These are phyloP conservation scores for Fratercula arctica DNA, from an alignment of 2,797 vertebrate genomes.

Conservation along the genomic window DNA sequence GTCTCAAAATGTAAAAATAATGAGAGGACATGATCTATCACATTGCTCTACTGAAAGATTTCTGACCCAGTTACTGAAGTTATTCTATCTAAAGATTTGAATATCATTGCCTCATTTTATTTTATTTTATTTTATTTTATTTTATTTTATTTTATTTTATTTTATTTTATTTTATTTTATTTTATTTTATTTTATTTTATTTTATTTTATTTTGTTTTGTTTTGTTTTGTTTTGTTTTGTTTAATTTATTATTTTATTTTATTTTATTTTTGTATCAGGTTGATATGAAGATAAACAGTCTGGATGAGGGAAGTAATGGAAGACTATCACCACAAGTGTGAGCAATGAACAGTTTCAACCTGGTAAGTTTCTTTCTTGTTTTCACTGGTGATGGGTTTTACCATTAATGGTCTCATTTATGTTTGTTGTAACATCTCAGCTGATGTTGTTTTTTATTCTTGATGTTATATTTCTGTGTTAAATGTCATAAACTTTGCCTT, in stretches of 20 bases:
- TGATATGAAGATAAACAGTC: not conserved
- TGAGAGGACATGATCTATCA: not conserved
- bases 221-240: not conserved
- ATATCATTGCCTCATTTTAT: not conserved
- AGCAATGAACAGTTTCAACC: not conserved
- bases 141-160: not conserved
- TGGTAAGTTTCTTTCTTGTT: conserved; percentile 28
- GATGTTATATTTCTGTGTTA: not conserved
- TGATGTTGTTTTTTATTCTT: not conserved
- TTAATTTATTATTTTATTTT: not conserved
- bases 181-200: not conserved
- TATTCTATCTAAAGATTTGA: not conserved
- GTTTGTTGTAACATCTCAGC: not conserved
- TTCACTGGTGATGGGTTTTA: not conserved
- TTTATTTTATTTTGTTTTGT: not conserved
- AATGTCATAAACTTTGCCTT: not conserved
- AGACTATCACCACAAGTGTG: conserved; percentile 4
- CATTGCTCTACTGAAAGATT: not conserved
- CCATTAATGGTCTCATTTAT: not conserved
- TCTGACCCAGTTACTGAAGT: not conserved
- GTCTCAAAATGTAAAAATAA: not conserved
- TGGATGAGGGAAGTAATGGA: not conserved
- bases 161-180: not conserved
- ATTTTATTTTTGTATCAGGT: not conserved
- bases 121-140: not conserved